Evolutionary conservation across 2,888 invertebrate genomes (phyloP).

Genomic region (Mermis nigrescens): DNA sequence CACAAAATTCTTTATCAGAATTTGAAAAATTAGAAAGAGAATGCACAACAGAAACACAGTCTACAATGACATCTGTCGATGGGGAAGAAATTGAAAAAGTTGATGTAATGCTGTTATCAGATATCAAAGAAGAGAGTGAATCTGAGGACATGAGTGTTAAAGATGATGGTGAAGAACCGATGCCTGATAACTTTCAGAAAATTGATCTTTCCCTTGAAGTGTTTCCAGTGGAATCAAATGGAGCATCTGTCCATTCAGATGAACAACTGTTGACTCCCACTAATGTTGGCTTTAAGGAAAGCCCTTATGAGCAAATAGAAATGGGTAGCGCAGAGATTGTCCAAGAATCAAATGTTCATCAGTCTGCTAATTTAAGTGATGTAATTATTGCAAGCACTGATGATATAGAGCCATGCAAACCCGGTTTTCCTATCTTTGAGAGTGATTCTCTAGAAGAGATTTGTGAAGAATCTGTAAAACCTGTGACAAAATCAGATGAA

Average conservation of each 20-base stretch:
- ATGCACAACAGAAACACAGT: slow-evolving; percentile 14
- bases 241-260: background rate
- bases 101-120: slow-evolving; percentile 29
- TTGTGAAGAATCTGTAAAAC: too few species aligned
- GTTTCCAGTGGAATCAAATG: too few species aligned
- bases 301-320: too few species aligned
- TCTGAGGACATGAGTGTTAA: slow-evolving; percentile 29
- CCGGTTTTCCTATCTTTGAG: background rate
- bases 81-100: background rate
- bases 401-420: background rate
- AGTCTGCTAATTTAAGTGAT: background rate
- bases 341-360: background rate
- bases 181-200: background rate
- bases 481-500: too few species aligned
- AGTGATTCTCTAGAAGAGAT: background rate
- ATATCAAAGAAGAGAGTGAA: slow-evolving; percentile 29
- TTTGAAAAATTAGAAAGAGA: slow-evolving; percentile 28
- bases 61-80: too few species aligned
- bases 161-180: slow-evolving; percentile 27
- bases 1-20: slow-evolving; percentile 5
- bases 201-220: too few species aligned
- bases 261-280: background rate
- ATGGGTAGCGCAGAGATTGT: too few species aligned
- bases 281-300: too few species aligned
- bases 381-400: slow-evolving; percentile 4